These are phyloP conservation scores for Tenthredo distinguenda DNA, from an alignment of 2,888 invertebrate species.

Conservation along the genomic window DNA sequence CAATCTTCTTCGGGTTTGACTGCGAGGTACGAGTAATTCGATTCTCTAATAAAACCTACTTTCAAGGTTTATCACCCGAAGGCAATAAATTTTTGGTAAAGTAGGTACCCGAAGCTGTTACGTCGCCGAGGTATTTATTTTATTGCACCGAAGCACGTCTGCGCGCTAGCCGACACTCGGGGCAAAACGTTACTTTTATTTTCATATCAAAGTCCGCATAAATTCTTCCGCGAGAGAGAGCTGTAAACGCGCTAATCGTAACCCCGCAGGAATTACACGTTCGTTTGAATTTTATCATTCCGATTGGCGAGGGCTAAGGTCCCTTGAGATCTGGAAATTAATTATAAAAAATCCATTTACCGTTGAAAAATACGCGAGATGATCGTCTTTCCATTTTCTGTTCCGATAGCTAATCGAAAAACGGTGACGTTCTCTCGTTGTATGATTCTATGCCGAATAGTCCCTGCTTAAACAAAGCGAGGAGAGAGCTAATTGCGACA, in stretches of 20 bases:
- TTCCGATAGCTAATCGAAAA: neutral
- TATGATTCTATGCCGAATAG: neutral
- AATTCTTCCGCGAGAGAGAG: neutral
- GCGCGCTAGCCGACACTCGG: neutral
- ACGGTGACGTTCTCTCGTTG: too few relatives aligned
- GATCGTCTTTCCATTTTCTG: neutral
- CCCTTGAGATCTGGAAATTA: neutral
- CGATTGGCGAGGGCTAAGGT: neutral
- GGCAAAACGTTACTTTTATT: neutral
- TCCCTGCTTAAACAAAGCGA: neutral
- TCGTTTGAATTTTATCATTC: neutral
- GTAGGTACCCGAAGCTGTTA: slow-evolving; percentile 12
- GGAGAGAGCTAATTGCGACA: neutral
- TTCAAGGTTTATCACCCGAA: slow-evolving; percentile 14
- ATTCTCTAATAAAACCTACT: slow-evolving; percentile 3
- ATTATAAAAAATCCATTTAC: neutral
- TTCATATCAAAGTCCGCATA: slow-evolving; percentile 20
- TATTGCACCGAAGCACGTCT: slow-evolving; percentile 7
- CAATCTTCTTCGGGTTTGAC: neutral
- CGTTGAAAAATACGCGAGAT: neutral
- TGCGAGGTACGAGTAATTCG: slow-evolving; percentile 19
- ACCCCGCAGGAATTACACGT: neutral
- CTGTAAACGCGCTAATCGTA: neutral
- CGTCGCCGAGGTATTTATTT: slow-evolving; percentile 32
- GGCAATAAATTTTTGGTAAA: slow-evolving; percentile 23